These are phyloP conservation scores for Pristionchus exspectatus DNA, from an alignment of 2,888 invertebrate genomes.

Conservation along the genomic window DNA sequence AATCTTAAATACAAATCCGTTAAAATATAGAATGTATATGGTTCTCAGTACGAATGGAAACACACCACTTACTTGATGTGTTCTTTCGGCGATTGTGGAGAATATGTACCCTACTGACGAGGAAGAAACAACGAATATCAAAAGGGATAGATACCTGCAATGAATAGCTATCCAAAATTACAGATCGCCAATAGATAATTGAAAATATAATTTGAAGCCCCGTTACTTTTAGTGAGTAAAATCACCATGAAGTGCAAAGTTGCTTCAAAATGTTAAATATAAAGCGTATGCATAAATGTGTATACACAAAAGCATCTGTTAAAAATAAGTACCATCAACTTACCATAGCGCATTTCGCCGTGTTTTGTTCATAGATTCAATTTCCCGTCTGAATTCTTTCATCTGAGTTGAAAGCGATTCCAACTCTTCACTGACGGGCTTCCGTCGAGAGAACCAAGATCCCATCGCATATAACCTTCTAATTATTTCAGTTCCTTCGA, in stretches of 20 bases:
- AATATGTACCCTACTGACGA: constrained; percentile 34
- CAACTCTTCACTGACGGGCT: constrained; percentile 54
- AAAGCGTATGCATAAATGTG: too few species aligned
- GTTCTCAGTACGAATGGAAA: too few species aligned
- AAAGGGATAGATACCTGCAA: constrained; percentile 49
- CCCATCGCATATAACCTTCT: constrained; percentile 52
- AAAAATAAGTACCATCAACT: not conserved
- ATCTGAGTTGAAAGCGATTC: constrained; percentile 48
- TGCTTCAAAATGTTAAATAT: too few species aligned
- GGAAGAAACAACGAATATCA: constrained; percentile 41
- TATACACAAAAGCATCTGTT: not conserved
- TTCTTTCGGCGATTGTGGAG: constrained; percentile 4
- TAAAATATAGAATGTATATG: not conserved
- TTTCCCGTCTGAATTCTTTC: constrained; percentile 54
- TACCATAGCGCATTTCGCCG: constrained; percentile 46
- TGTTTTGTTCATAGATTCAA: constrained; percentile 34
- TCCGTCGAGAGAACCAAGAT: constrained; percentile 39
- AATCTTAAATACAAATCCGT: not conserved
- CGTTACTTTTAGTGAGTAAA: too few species aligned
- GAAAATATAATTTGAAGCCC: not conserved
- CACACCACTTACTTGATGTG: not conserved
- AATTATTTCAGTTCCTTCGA: not conserved
- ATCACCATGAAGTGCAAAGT: too few species aligned
- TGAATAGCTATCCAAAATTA: not conserved
- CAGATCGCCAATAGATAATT: not conserved